phyloP scores from a whole-genome alignment of 2,113 vertebrate species.

The Labeo catla region DNA sequence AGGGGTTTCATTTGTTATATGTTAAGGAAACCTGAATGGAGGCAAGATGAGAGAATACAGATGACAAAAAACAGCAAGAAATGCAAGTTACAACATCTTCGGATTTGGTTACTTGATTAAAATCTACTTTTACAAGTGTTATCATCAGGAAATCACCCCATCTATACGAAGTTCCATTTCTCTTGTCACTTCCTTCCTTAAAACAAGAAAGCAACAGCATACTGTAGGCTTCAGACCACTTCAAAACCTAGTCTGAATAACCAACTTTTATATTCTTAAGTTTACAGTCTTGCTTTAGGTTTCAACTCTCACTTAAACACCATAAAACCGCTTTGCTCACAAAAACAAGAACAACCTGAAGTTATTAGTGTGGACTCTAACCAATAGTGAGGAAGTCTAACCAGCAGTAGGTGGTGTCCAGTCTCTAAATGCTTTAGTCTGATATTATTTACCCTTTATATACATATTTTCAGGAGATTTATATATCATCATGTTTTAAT shows the following conservation, averaged over 20 bases:
- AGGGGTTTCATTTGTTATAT: neutral
- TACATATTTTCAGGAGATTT: neutral
- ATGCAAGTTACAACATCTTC: constrained; percentile 16
- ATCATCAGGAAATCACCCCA: constrained; percentile 42
- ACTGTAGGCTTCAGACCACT: neutral
- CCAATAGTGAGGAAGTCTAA: neutral
- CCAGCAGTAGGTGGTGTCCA: neutral
- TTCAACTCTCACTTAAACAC: neutral
- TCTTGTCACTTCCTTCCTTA: constrained; percentile 35
- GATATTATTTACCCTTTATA: neutral
- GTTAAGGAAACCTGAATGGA: neutral
- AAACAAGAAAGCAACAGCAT: neutral
- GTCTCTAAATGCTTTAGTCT: neutral
- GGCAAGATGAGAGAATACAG: neutral
- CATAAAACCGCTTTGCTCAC: neutral
- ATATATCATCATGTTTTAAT: neutral
- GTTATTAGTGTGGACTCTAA: neutral
- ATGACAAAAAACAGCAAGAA: neutral
- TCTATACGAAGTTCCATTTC: constrained; percentile 2
- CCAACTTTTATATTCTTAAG: neutral
- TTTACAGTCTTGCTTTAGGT: neutral
- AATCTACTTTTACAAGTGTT: constrained; percentile 6
- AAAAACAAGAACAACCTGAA: neutral
- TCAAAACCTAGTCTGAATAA: neutral
- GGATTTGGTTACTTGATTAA: constrained; percentile 9